A percentile compares a stretch with the other conserved stretches of the same genome.
These are phyloP conservation scores for Brachyhypopomus gauderio DNA, from an alignment of 2,113 vertebrate species.

Conservation along the genomic window DNA sequence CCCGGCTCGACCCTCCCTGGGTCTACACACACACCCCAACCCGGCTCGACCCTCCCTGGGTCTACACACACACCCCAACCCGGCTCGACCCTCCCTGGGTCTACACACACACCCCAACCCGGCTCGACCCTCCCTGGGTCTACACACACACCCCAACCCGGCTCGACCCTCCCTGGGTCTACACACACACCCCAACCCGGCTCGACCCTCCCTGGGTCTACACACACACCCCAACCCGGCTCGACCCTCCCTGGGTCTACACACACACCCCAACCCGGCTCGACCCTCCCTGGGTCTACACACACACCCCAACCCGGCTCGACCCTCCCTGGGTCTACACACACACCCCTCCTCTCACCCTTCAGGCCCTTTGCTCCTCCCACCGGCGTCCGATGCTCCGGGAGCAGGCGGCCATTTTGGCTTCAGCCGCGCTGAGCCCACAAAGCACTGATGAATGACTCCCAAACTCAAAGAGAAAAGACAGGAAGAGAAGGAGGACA, in stretches of 20 bases:
- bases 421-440: slow-evolving; percentile 56
- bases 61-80: slow-evolving; percentile 20
- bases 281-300: too few relatives aligned
- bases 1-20: slow-evolving; percentile 1
- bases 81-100: slow-evolving; percentile 1
- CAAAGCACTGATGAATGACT: slow-evolving; percentile 70
- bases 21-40: slow-evolving; percentile 19
- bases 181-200: too few relatives aligned
- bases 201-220: too few relatives aligned
- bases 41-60: slow-evolving; percentile 1
- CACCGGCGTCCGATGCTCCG: slow-evolving; percentile 31
- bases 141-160: too few relatives aligned
- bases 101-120: slow-evolving; percentile 21
- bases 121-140: slow-evolving; percentile 1
- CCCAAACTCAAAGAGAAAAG: slow-evolving; percentile 63
- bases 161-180: too few relatives aligned
- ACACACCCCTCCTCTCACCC: slow-evolving; percentile 1
- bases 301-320: too few relatives aligned
- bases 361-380: slow-evolving; percentile 30
- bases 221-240: too few relatives aligned
- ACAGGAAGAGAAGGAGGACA: slow-evolving; percentile 53
- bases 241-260: too few relatives aligned
- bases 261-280: too few relatives aligned
- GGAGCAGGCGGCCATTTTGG: slow-evolving; percentile 56
- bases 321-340: too few relatives aligned